phyloP scores from a whole-genome alignment of 2,113 vertebrate genomes.

The Brachionichthys hirsutus region DNA sequence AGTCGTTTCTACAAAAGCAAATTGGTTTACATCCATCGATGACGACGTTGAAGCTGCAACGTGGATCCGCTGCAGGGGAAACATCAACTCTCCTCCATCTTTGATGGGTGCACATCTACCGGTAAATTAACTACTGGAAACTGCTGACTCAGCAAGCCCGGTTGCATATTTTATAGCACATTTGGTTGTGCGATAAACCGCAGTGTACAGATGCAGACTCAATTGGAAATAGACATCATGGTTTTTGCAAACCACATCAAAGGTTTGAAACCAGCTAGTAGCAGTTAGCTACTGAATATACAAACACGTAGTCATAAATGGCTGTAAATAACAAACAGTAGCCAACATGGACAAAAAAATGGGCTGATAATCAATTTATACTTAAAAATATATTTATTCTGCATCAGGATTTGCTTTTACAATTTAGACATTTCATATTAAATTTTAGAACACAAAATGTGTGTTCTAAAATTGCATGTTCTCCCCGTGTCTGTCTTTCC shows the following conservation, averaged over 20 bases:
- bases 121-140: neutral
- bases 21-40: conserved; percentile 22
- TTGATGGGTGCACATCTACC: conserved; percentile 1
- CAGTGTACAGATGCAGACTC: neutral
- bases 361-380: too few species aligned
- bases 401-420: too few species aligned
- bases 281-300: too few species aligned
- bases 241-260: conserved; percentile 15
- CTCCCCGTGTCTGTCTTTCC: too few species aligned
- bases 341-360: too few species aligned
- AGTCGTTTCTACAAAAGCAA: neutral
- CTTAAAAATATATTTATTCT: too few species aligned
- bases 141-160: neutral
- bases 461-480: too few species aligned
- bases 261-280: neutral
- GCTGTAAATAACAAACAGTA: too few species aligned
- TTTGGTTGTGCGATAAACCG: conserved; percentile 31
- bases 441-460: too few species aligned
- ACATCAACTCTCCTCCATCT: neutral
- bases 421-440: too few species aligned
- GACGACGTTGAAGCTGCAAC: neutral
- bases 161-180: conserved; percentile 11
- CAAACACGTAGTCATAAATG: too few species aligned
- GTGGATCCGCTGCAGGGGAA: conserved; percentile 3
- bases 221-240: neutral